Percentiles rank a stretch among this genome's conserved stretches.
phyloP scores from a whole-genome alignment of 2,113 vertebrate genomes.

The Eptesicus fuscus region DNA sequence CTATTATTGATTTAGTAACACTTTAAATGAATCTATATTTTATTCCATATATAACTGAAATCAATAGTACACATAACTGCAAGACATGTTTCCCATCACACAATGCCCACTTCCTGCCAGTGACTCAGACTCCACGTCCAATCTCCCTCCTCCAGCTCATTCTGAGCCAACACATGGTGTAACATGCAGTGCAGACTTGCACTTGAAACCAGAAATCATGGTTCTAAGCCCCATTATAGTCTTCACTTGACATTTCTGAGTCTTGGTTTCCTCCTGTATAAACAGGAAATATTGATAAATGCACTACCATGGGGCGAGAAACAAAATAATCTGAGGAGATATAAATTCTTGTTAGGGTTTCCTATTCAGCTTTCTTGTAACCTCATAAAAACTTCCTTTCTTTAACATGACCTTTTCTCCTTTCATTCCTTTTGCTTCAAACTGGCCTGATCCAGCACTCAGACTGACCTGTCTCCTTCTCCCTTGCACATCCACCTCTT shows the following conservation, averaged over 20 bases:
- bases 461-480: neutral
- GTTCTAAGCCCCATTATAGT: neutral
- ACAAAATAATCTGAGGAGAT: neutral
- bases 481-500: neutral
- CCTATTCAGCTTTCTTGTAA: neutral
- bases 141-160: neutral
- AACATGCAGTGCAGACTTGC: neutral
- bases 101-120: neutral
- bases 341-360: neutral
- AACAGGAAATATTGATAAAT: neutral
- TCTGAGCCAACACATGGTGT: neutral
- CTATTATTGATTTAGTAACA: neutral
- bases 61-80: neutral
- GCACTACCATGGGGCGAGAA: neutral
- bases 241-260: neutral
- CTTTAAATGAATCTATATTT: constrained; percentile 14
- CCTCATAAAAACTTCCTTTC: neutral
- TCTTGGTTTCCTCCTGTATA: neutral
- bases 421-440: neutral
- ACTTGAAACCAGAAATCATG: neutral
- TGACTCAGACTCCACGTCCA: neutral
- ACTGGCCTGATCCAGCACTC: neutral
- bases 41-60: neutral
- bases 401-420: neutral
- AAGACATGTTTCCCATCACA: neutral